A percentile compares a stretch with the other conserved stretches of the same genome.
These are phyloP conservation scores for Engraulis encrasicolus DNA, from an alignment of 2,113 vertebrate genomes.

Conservation along the genomic window DNA sequence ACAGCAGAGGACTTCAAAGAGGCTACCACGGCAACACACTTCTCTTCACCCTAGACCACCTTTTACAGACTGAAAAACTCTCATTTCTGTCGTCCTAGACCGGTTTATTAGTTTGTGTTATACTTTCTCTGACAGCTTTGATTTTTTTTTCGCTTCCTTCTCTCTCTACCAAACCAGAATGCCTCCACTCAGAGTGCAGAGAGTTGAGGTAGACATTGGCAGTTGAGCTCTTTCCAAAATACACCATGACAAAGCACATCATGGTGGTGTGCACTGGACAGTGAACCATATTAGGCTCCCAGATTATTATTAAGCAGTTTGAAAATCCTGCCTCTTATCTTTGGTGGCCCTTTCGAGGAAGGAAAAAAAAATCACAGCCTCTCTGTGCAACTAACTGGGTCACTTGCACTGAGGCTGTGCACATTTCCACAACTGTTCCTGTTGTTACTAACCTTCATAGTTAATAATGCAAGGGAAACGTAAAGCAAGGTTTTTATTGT, in stretches of 20 bases:
- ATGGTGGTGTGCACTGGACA: conserved; percentile 36
- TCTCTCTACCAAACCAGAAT: conserved; percentile 37
- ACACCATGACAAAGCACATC: conserved; percentile 24
- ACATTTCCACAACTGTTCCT: conserved; percentile 35
- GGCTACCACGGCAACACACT: too few species aligned
- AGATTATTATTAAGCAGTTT: conserved; percentile 46
- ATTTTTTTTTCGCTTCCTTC: conserved; percentile 29
- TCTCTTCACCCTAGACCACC: too few species aligned
- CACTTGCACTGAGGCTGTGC: conserved; percentile 48
- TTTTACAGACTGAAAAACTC: too few species aligned
- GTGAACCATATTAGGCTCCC: conserved; percentile 43
- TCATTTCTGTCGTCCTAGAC: too few species aligned
- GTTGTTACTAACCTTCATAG: conserved; percentile 51
- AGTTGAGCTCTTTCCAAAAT: neutral
- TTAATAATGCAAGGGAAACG: conserved; percentile 53
- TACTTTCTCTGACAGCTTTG: neutral
- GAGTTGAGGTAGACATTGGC: neutral
- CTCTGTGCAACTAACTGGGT: conserved; percentile 45
- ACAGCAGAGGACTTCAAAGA: too few species aligned
- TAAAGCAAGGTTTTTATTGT: conserved; percentile 52
- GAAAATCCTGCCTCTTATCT: conserved; percentile 44
- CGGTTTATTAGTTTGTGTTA: conserved; percentile 69
- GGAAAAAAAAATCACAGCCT: conserved; percentile 33
- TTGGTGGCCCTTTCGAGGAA: conserved; percentile 30
- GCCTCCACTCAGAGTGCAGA: neutral